phyloP scores from a whole-genome alignment of 2,797 vertebrate genomes.

The Euphonia xanthogaster region DNA sequence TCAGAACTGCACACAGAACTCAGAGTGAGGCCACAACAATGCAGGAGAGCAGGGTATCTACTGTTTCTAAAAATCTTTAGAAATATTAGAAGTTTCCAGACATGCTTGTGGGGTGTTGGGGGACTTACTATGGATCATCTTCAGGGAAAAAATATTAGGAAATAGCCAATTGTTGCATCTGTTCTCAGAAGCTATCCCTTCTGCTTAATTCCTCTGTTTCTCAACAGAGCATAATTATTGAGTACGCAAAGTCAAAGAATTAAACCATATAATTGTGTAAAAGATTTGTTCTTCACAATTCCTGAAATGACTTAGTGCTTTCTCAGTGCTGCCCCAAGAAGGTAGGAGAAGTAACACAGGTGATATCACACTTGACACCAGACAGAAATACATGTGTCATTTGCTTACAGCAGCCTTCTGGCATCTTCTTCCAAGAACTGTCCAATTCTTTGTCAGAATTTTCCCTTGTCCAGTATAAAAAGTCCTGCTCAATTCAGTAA shows the following conservation, averaged over 20 bases:
- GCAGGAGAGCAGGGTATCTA: neutral
- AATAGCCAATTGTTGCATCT: neutral
- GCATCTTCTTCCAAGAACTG: neutral
- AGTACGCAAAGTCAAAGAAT: neutral
- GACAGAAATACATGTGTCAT: neutral
- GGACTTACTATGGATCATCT: neutral
- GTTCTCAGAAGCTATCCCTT: neutral
- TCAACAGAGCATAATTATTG: neutral
- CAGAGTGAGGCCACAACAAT: neutral
- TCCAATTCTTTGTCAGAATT: neutral
- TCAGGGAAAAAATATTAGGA: neutral
- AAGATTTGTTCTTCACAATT: neutral
- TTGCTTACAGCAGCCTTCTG: neutral
- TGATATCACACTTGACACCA: neutral
- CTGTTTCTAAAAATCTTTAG: neutral
- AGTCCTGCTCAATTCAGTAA: neutral
- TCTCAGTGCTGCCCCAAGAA: neutral
- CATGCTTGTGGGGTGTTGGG: rapidly evolving
- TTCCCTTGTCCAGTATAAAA: neutral
- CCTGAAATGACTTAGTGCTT: neutral
- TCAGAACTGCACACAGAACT: neutral
- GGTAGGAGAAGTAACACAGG: neutral
- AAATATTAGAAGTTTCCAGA: neutral
- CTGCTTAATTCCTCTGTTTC: neutral
- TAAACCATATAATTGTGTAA: neutral